Evolutionary conservation across 2,888 invertebrate species (phyloP).

Genomic region (Cephus rjabovi): DNA sequence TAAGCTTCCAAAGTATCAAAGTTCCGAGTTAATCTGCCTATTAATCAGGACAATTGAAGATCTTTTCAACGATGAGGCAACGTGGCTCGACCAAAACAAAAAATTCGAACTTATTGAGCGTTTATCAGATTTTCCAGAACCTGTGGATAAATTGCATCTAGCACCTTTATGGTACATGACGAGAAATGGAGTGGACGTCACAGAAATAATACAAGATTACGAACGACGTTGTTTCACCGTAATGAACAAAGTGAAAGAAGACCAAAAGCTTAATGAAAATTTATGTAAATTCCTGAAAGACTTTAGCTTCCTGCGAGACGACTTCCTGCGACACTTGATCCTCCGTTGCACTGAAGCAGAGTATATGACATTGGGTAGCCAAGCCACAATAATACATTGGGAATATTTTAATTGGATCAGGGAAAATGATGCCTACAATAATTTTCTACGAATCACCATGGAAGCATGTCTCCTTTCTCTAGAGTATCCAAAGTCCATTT

Average conservation of each 20-base stretch:
- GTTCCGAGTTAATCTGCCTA: constrained; percentile 31
- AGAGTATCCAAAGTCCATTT: constrained; percentile 39
- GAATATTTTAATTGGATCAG: constrained; percentile 37
- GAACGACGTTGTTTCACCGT: constrained; percentile 42
- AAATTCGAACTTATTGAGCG: constrained; percentile 21
- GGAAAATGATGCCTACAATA: constrained; percentile 40
- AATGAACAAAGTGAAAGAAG: constrained; percentile 26
- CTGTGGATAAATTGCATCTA: constrained; percentile 47
- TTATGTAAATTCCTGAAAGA: constrained; percentile 25
- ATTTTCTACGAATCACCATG: constrained; percentile 43
- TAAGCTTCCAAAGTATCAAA: constrained; percentile 26
- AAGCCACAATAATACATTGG: constrained; percentile 31
- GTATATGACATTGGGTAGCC: constrained; percentile 35
- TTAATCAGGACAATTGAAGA: constrained; percentile 35
- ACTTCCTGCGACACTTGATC: constrained; percentile 50
- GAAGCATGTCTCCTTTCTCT: constrained; percentile 47
- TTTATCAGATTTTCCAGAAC: constrained; percentile 39
- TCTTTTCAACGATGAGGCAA: constrained; percentile 14
- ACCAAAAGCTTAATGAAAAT: constrained; percentile 23
- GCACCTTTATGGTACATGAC: constrained; percentile 24
- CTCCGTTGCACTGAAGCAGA: constrained; percentile 45
- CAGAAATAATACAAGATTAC: constrained; percentile 46
- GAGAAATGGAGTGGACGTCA: constrained; percentile 21
- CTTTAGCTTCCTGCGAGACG: constrained; percentile 32
- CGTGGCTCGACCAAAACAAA: constrained; percentile 7